Base-by-base conservation (phyloP, 2,888 invertebrate genomes). In the Dasysyrphus tricinctus region DNA sequence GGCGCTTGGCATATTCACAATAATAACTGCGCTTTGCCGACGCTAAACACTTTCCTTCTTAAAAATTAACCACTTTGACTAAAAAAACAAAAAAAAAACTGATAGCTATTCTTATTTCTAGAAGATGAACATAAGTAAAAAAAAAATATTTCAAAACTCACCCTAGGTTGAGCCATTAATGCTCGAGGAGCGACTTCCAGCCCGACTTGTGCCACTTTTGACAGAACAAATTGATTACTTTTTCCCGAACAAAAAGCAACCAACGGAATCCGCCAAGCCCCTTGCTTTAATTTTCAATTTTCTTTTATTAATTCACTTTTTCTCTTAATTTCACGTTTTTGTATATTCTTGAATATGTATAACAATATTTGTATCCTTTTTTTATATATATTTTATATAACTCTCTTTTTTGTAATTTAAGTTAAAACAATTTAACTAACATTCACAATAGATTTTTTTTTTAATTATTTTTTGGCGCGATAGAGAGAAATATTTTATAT, bases 111-210 rank as follows among this genome's bases (percentile, higher is more conserved):
- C 5, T 74, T 11, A 72, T 14, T 34, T 42, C 24, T 49, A 51
- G 11, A 24, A 19, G 5, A 42, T 54, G n/a, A n/a, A n/a, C n/a
- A n/a, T n/a, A n/a, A n/a, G n/a, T n/a, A n/a, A n/a, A 39, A 37
- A 70, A 51, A 11, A 37, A 72, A 49, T n/a, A 70, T 24, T 70
- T 76, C 24, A 19, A 24, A 39, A 92, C 93, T 92, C 90, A 93
- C 93, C 93, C 93, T 93, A 90, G 93, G 93, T 91, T 93, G 93
- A 93, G 93, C 93, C 93, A 93, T 93, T 90, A 93, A 93, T 93
- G 93, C 93, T 93, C 93, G 92, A 91, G 92, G 93, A 92, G 92
- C 92, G 91, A 92, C 90, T 90, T 92, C 92, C 91, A 93, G 91
- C 92, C 93, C 93, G 92, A 92, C 91, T 92, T 92, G 93, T 92